Evolutionary conservation across 2,888 invertebrate species (phyloP), one percentile per base, ranked within the genome.

Genomic region (Perdita meconis): DNA sequence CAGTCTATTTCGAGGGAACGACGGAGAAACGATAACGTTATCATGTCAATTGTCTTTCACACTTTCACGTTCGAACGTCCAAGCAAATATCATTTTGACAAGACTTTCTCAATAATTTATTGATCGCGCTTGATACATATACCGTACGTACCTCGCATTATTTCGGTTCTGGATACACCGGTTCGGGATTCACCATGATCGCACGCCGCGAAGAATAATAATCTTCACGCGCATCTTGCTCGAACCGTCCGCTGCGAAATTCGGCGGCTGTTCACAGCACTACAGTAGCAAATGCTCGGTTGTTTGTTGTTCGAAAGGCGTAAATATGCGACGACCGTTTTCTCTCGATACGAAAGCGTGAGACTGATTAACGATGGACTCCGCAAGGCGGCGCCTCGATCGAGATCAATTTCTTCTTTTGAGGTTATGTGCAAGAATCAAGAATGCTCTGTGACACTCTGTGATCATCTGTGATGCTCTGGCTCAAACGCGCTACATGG

Each of bases 91-190:
- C 72, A 77, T 79, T 75, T 77, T 55, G 40, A 64, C 63, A 64
- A 67, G 68, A 63, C 76, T 77, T 86, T 83, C 81, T 68, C 83
- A 83, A 89, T 88, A 88, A 88, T 87, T 88, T 89, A 89, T 89
- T 89, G 89, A 89, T 89, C 88, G 87, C 55, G 73, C 57, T 60
- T 71, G 65, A 68, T 72, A 78, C 73, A 82, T 80, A 77, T 61
- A 73, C 71, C 19, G 16, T 61, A 81, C 83, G 72, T 85, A 87
- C 88, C 88, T 86, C 83, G 84, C 86, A 83, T 87, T 87, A 85
- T 85, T 86, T 87, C 85, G 80, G 78, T 78, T 82, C 76, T 71
- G 66, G 78, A 72, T 30, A 82, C 61, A 67, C 76, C 73, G 80
- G 66, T 61, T 53, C 38, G 44, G 51, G n/a, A 47, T 53, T 30